phyloP scores from a whole-genome alignment of 2,113 vertebrate genomes.

The Tinamus guttatus region DNA sequence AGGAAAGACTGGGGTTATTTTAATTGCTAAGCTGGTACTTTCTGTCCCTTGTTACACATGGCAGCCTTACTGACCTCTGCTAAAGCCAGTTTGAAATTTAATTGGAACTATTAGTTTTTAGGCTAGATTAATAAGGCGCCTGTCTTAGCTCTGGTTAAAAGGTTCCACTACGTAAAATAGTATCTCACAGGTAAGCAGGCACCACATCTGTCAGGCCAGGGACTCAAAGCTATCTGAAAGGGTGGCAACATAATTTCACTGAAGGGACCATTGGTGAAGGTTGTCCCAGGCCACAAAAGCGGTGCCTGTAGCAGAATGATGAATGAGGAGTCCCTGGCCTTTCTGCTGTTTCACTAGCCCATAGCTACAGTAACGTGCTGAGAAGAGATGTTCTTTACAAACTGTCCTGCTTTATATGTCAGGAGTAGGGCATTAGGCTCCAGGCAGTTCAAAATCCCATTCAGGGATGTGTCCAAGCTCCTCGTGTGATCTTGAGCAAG shows the following conservation, averaged over 20 bases:
- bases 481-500: background rate
- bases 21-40: conserved; percentile 8
- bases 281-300: background rate
- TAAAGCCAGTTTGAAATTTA: conserved; percentile 1
- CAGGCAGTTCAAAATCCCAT: background rate
- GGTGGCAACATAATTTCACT: background rate
- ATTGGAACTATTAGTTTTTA: conserved; percentile 18
- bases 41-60: background rate
- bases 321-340: background rate
- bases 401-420: background rate
- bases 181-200: background rate
- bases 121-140: background rate
- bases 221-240: background rate
- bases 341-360: no score
- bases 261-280: background rate
- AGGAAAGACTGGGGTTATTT: background rate
- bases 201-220: background rate
- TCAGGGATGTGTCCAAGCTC: background rate
- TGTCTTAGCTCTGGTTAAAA: background rate
- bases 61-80: conserved; percentile 22
- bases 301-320: accelerated
- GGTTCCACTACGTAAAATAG: background rate
- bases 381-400: background rate
- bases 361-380: no score
- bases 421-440: background rate